Evolutionary conservation across 1,140 invertebrate species (phyloP).

Genomic region (Druon quercuslanigerum): DNA sequence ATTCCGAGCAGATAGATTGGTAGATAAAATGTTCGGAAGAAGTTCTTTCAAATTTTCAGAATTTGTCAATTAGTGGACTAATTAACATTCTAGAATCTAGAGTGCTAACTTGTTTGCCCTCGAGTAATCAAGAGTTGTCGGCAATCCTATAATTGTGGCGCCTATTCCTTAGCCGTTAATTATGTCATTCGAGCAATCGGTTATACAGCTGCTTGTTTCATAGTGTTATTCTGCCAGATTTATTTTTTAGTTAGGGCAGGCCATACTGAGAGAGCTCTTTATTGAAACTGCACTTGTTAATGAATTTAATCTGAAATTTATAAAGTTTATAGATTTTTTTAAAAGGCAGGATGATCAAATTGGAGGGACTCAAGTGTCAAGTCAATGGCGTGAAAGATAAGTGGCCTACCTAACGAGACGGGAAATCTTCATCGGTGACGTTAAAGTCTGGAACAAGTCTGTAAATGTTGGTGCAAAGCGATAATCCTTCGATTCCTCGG

Average conservation of each 20-base stretch:
- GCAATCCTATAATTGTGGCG: not conserved
- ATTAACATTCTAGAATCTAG: not conserved
- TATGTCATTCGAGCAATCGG: conserved; percentile 6
- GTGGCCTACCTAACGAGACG: conserved; percentile 25
- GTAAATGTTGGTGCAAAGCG: conserved; percentile 23
- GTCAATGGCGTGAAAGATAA: not conserved
- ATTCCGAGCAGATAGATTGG: conserved; percentile 54
- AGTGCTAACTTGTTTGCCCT: conserved; percentile 1
- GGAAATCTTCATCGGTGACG: conserved; percentile 21
- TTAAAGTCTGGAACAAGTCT: conserved; percentile 23
- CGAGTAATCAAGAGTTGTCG: not conserved
- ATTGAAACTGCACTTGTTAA: not conserved
- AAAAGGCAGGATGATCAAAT: not conserved
- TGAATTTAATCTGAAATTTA: too few relatives aligned
- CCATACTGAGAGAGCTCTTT: not conserved
- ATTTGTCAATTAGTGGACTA: not conserved
- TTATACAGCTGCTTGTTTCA: conserved; percentile 9
- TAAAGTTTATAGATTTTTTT: not conserved
- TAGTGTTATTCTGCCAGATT: not conserved
- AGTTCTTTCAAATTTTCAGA: too few relatives aligned
- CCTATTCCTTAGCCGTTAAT: conserved; percentile 13
- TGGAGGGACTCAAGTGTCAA: not conserved
- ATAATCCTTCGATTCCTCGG: conserved; percentile 12
- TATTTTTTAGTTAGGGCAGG: not conserved
- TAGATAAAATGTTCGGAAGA: conserved; percentile 14